phyloP scores from a whole-genome alignment of 2,888 invertebrate genomes.

The Microctonus aethiopoides region DNA sequence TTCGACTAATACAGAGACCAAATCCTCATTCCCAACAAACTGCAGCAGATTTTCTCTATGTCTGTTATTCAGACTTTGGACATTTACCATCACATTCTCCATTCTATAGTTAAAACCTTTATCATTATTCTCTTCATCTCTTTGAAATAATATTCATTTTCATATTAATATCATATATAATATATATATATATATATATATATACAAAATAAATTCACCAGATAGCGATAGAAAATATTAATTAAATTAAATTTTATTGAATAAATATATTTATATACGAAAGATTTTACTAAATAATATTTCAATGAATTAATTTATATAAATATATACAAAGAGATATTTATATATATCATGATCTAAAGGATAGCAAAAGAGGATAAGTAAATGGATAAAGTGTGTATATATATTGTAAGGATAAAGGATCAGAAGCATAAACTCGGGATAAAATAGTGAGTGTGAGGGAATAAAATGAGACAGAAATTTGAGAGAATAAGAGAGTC shows the following conservation, averaged over 20 bases:
- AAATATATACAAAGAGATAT: background rate
- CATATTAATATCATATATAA: background rate
- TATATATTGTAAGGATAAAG: conserved; percentile 12
- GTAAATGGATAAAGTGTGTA: conserved; percentile 1
- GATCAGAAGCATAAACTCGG: conserved; percentile 15
- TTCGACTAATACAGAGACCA: conserved; percentile 1
- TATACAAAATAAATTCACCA: too few relatives aligned
- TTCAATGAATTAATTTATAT: background rate
- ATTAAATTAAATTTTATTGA: background rate
- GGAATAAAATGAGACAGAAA: conserved; percentile 33
- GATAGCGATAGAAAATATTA: background rate
- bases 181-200: too few relatives aligned
- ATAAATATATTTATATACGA: background rate
- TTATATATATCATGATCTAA: conserved; percentile 20
- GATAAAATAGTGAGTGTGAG: conserved; percentile 25
- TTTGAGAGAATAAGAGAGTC: conserved; percentile 39
- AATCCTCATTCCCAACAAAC: background rate
- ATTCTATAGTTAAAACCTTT: background rate
- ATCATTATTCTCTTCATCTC: background rate
- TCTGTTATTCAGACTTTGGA: background rate
- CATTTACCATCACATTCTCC: background rate
- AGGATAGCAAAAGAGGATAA: conserved; percentile 27
- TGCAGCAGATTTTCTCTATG: background rate
- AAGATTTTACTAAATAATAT: background rate
- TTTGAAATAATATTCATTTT: background rate